Percentiles rank a stretch among this genome's conserved stretches.
Evolutionary conservation across 2,113 vertebrate genomes (phyloP).

Genomic region (Eretmodus cyanostictus): DNA sequence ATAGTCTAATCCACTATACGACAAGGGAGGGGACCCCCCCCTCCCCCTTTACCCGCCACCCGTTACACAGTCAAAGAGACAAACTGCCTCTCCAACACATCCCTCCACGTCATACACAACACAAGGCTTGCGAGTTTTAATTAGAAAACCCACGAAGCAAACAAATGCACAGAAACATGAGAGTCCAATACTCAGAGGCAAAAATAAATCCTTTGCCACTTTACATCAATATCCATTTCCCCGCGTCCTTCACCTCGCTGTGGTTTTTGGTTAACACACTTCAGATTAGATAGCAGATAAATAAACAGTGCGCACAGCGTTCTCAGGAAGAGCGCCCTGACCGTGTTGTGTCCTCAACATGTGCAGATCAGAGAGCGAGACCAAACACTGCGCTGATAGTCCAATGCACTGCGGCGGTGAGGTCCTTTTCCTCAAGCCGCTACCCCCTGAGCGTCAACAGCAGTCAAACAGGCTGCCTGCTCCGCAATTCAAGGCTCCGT

Average conservation of each 20-base stretch:
- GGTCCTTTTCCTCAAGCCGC: background rate
- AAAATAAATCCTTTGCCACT: constrained; percentile 52
- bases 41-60: background rate
- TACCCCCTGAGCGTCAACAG: background rate
- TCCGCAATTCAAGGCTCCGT: constrained; percentile 18
- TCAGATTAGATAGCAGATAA: constrained; percentile 56
- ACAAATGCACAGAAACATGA: constrained; percentile 51
- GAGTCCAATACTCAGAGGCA: constrained; percentile 30
- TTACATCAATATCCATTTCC: constrained; percentile 53
- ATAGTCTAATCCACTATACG: background rate
- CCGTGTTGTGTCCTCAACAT: constrained; percentile 18
- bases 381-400: constrained; percentile 11
- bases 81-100: background rate
- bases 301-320: constrained; percentile 40
- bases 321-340: constrained; percentile 36
- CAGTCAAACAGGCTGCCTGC: background rate
- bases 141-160: constrained; percentile 61
- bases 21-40: background rate
- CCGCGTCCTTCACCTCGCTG: constrained; percentile 46
- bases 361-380: constrained; percentile 23
- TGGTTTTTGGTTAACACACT: constrained; percentile 59
- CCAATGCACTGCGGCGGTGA: background rate
- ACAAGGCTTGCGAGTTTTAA: constrained; percentile 41
- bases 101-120: constrained; percentile 26
- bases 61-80: constrained; percentile 1